Evolutionary conservation across 2,888 invertebrate genomes (phyloP), one percentile per base, ranked within the genome.

Genomic region (Acanthopleura granulata): DNA sequence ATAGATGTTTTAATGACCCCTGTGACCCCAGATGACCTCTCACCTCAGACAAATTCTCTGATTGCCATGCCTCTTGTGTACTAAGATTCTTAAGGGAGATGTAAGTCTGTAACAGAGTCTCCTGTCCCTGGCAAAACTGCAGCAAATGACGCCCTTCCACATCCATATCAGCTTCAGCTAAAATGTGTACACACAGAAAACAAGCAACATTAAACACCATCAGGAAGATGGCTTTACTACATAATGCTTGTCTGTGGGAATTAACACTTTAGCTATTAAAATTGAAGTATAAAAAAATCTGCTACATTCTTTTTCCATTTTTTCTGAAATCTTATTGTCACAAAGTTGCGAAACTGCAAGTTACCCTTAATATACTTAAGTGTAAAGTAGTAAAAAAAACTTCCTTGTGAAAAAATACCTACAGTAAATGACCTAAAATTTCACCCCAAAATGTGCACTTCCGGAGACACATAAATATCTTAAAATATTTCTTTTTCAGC

Each of bases 141-240:
- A 87, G 81, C 75, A 91, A 82, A 72, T 90, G 79, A 50, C 88
- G 86, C 70, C 87, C 86, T 80, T 91, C 91, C 74, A 89, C 88
- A 81, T 91, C 90, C 62, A 88, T 79, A n/a, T 82, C 84, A 27
- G 86, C 87, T 51, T 85, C 87, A 78, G 81, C 86, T 85, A 76
- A 14, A 77, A 76, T 51, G 40, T 40, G 29, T 27, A 29, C 61
- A 62, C 22, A 75, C 9, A 11, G 72, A 16, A 49, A 70, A 14
- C 51, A 25, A 73, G 0, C 25, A 71, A 71, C 9, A 9, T 50
- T 66, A 73, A 61, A 71, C 16, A 62, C 9, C 16, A 25, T 74
- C 0, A 51, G 4, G n/a, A n/a, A n/a, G n/a, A n/a, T n/a, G n/a
- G n/a, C n/a, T n/a, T n/a, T n/a, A n/a, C n/a, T n/a, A n/a, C n/a